Percentiles rank a stretch among this genome's conserved stretches.
phyloP scores from a whole-genome alignment of 2,888 invertebrate genomes.

The Hypolimnas misippus region DNA sequence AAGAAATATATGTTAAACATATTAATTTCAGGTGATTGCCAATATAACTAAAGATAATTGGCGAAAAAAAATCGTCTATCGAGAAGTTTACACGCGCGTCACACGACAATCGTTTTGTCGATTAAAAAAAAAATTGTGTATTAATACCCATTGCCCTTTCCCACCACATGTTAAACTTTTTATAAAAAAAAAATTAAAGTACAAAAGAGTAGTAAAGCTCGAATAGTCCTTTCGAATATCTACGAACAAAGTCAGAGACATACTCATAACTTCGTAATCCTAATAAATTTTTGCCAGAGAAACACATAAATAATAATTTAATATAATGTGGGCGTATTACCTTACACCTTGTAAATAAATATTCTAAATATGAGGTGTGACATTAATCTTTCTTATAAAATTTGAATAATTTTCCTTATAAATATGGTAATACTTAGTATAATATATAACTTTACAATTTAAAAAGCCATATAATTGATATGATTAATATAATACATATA shows the following conservation, averaged over 20 bases:
- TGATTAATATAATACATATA: constrained; percentile 25
- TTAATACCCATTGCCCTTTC: too few relatives aligned
- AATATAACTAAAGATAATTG: too few relatives aligned
- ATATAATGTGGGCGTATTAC: constrained; percentile 38
- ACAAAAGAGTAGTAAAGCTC: too few relatives aligned
- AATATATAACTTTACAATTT: constrained; percentile 27
- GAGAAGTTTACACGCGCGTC: too few relatives aligned
- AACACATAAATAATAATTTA: constrained; percentile 43
- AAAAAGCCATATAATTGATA: constrained; percentile 25
- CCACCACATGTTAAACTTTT: not conserved
- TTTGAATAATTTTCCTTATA: constrained; percentile 35
- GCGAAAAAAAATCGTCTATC: too few relatives aligned
- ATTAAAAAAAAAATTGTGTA: too few relatives aligned
- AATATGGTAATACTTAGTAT: constrained; percentile 29
- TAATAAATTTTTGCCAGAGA: constrained; percentile 29
- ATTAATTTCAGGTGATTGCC: not conserved
- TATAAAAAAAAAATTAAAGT: too few relatives aligned
- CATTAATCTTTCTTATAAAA: constrained; percentile 40
- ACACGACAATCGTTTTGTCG: too few relatives aligned
- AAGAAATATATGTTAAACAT: not conserved
- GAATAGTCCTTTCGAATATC: not conserved
- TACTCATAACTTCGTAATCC: constrained; percentile 11
- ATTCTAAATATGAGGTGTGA: constrained; percentile 38
- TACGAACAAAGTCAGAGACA: not conserved
- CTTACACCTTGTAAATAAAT: constrained; percentile 43